Evolutionary conservation across 2,113 vertebrate species (phyloP).

Genomic region (Triplophysa rosa): DNA sequence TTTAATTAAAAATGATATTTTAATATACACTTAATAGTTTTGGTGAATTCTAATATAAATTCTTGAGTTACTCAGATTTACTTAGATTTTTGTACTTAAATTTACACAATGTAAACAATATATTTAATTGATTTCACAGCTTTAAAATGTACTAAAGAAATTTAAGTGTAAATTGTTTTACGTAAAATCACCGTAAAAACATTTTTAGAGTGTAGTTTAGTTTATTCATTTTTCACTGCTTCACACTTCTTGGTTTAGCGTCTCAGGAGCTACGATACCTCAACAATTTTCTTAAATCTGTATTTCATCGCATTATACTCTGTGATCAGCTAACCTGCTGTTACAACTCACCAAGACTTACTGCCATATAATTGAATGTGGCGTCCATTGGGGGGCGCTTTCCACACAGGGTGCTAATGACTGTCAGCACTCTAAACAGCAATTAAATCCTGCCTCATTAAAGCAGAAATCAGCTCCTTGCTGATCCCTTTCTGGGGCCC

Average conservation of each 20-base stretch:
- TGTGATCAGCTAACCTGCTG: neutral
- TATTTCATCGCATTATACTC: neutral
- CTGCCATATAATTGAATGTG: constrained; percentile 4
- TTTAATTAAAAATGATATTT: no score
- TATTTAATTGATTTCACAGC: no score
- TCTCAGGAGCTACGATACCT: neutral
- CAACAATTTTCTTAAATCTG: neutral
- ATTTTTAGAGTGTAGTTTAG: no score
- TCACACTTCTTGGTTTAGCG: neutral
- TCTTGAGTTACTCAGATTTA: no score
- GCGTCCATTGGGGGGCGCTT: constrained; percentile 26
- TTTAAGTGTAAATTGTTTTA: no score
- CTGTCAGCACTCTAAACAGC: constrained; percentile 44
- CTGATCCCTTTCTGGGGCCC: constrained; percentile 25
- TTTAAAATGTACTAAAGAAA: no score
- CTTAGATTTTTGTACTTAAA: no score
- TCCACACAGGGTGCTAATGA: neutral
- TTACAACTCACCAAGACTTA: neutral
- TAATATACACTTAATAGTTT: no score
- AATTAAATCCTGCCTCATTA: constrained; percentile 61
- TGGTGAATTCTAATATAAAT: no score
- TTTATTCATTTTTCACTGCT: neutral
- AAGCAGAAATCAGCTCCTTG: constrained; percentile 58
- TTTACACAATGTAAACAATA: no score
- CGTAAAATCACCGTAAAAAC: no score